Percentiles rank a stretch among this genome's conserved stretches.
phyloP scores from a whole-genome alignment of 2,888 invertebrate genomes.

The Tetragonisca angustula region DNA sequence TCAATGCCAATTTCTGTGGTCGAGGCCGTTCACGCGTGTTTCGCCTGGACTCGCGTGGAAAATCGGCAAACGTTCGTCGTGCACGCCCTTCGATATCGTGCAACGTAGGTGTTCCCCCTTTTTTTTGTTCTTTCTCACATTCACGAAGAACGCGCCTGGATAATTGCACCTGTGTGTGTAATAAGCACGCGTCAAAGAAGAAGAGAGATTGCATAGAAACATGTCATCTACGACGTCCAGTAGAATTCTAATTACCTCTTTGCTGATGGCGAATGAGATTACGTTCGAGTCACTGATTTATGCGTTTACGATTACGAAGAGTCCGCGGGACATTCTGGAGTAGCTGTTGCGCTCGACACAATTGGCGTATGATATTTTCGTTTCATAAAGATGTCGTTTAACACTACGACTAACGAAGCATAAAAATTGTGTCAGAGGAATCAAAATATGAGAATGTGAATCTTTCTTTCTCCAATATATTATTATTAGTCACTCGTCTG shows the following conservation, averaged over 20 bases:
- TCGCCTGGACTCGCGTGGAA: slow-evolving; percentile 26
- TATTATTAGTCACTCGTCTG: no score
- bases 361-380: slow-evolving; percentile 2
- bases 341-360: slow-evolving; percentile 13
- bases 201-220: not conserved
- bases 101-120: not conserved
- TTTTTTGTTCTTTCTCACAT: not conserved
- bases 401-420: no score
- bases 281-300: slow-evolving; percentile 10
- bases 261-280: not conserved
- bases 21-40: slow-evolving; percentile 44
- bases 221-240: not conserved
- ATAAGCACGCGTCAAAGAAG: not conserved
- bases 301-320: slow-evolving; percentile 2
- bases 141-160: not conserved
- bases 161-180: not conserved
- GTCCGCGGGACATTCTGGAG: not conserved
- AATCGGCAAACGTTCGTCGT: slow-evolving; percentile 22
- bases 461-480: no score
- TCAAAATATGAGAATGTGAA: no score
- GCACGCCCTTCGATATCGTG: not conserved
- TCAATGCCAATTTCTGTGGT: slow-evolving; percentile 52
- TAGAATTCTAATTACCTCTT: not conserved
- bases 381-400: not conserved
- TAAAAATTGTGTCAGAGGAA: no score